phyloP scores from a whole-genome alignment of 2,797 vertebrate species.

The Octomys mimax region DNA sequence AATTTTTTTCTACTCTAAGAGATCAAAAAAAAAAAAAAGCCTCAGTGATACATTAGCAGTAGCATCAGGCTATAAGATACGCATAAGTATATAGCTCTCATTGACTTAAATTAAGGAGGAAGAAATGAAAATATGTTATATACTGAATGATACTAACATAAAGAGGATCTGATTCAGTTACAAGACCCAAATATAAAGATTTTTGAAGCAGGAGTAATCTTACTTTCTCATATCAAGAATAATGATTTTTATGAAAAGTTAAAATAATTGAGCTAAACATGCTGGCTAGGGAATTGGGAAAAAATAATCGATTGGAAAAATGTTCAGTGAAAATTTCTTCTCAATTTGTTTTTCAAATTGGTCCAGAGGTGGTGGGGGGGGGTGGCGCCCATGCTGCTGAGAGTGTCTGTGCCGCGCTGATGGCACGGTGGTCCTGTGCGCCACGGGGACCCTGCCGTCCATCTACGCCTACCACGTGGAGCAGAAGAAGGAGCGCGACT shows the following conservation, averaged over 20 bases:
- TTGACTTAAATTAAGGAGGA: not conserved
- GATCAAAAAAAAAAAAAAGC: not conserved
- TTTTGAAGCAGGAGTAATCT: conserved; percentile 20
- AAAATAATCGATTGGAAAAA: conserved; percentile 30
- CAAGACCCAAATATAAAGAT: not conserved
- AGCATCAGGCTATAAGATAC: not conserved
- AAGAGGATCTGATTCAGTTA: not conserved
- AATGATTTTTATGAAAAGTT: not conserved
- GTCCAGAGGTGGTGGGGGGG: conserved; percentile 80
- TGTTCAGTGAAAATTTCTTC: not conserved
- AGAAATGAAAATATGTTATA: not conserved
- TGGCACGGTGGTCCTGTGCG: conserved; percentile 95
- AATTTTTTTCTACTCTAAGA: conserved; percentile 52
- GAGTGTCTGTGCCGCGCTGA: conserved; percentile 99
- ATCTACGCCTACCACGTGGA: conserved; percentile 98
- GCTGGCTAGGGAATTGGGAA: not conserved
- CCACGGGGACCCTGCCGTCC: conserved; percentile 94
- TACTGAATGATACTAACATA: not conserved
- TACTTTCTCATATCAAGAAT: not conserved
- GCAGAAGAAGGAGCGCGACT: conserved; percentile 94
- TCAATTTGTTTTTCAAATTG: not conserved
- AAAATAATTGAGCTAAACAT: not conserved
- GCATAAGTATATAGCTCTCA: not conserved
- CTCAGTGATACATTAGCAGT: not conserved
- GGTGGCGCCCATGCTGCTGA: conserved; percentile 96